phyloP scores from a whole-genome alignment of 2,797 vertebrate genomes.

The Macropodus opercularis region DNA sequence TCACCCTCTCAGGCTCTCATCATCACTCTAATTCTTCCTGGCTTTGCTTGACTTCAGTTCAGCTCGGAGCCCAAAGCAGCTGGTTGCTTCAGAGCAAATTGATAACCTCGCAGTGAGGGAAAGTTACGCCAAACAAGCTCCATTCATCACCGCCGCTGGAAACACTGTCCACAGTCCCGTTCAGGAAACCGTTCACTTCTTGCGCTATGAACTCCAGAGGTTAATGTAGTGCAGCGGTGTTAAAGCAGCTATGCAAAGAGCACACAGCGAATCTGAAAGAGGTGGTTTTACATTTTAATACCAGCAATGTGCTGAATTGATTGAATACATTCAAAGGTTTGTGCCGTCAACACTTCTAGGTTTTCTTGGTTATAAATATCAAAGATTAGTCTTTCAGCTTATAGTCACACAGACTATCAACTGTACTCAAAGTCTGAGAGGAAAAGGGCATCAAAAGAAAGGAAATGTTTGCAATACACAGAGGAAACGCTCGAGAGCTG shows the following conservation, averaged over 20 bases:
- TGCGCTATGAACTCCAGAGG: slow-evolving; percentile 36
- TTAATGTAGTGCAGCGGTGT: slow-evolving; percentile 26
- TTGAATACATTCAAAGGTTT: not conserved
- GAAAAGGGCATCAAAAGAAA: not conserved
- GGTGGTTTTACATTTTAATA: slow-evolving; percentile 9
- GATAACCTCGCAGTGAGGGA: slow-evolving; percentile 54
- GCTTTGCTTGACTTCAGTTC: slow-evolving; percentile 42
- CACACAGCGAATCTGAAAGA: slow-evolving; percentile 16
- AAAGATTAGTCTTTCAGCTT: not conserved
- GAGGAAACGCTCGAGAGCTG: not conserved
- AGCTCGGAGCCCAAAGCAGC: slow-evolving; percentile 45
- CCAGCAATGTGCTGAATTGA: not conserved
- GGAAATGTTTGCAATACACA: not conserved
- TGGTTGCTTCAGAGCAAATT: slow-evolving; percentile 52
- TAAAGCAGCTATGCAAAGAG: slow-evolving; percentile 42
- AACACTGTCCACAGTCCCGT: slow-evolving; percentile 39
- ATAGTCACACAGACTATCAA: not conserved
- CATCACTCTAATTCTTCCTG: slow-evolving; percentile 51
- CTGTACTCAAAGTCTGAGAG: not conserved
- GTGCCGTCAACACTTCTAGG: not conserved
- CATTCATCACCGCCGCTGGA: slow-evolving; percentile 60
- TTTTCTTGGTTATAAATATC: not conserved
- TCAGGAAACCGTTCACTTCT: slow-evolving; percentile 40
- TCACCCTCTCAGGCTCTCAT: slow-evolving; percentile 46
- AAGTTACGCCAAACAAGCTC: slow-evolving; percentile 54